Conservation (phyloP, 2,113 vertebrate genomes). For the Mesitornis unicolor region DNA sequence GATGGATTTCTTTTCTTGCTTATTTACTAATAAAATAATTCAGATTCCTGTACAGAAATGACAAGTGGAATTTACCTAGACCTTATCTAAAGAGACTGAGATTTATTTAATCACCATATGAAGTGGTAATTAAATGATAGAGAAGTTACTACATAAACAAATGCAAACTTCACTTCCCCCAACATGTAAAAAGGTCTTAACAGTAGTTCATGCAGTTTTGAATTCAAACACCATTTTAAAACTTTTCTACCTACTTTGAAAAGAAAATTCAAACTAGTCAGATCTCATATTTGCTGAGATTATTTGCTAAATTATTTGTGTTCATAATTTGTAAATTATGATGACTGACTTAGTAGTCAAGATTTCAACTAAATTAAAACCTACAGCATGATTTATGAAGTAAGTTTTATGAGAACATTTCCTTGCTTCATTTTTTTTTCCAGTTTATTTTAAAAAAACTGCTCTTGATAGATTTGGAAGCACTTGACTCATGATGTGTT, state of each 20-base stretch:
- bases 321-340: neutral
- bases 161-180: neutral
- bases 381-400: neutral
- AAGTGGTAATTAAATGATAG: neutral
- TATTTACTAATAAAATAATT: conserved; percentile 39
- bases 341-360: neutral
- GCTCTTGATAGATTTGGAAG: neutral
- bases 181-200: neutral
- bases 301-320: no score
- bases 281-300: neutral
- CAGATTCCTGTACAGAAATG: neutral
- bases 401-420: neutral
- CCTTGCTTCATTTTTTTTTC: neutral
- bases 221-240: neutral
- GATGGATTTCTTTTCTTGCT: neutral
- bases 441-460: neutral
- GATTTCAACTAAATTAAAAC: neutral
- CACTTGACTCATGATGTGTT: neutral
- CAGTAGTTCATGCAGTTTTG: neutral
- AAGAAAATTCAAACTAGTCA: neutral
- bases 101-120: neutral
- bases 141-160: neutral
- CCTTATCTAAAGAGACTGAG: neutral
- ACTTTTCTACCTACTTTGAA: neutral
- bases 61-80: neutral